Base-by-base conservation (phyloP, 2,888 invertebrate species). In the Anoplius nigerrimus region DNA sequence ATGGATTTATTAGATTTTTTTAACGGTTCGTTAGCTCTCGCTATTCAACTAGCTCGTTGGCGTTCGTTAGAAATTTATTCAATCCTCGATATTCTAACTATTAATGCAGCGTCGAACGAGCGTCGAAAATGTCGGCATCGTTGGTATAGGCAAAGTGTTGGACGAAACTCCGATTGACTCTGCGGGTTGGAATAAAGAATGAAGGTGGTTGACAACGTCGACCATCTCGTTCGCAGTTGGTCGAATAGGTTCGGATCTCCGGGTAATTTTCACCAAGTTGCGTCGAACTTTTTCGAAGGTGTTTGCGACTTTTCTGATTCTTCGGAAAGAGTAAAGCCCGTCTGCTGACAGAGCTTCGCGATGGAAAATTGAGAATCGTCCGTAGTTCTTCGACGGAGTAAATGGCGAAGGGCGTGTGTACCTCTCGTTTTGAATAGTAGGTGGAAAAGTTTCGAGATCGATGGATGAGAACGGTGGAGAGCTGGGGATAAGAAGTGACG, bases 241-340 rank as follows among this genome's bases (percentile, higher is more conserved):
- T 72, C 75, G 77, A 76, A 75, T 77, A 77, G 75, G 75, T 77
- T 71, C 72, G 34, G 69, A 67, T 68, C 69, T 61, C 71, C 65
- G 75, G 77, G 76, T 80, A 78, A 82, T 82, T 82, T 81, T 79
- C 78, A 71, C 76, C 55, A 70, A 82, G 77, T 82, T 79, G 73
- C 58, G 51, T 69, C 70, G 64, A 80, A 82, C 62, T 63, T 67
- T 75, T 80, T 76, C 64, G 65, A 20, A 63, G 63, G 62, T 66
- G 77, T 72, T 42, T 48, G 63, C 57, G 64, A 62, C 70, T 63
- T 64, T 64, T 54, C 69, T 71, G 71, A 71, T 75, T 74, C 70
- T 74, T 69, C 45, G 68, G 24, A 64, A 67, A 66, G 59, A 73
- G 63, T 58, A 62, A 66, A 65, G 64, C 61, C 62, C 66, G 53